A percentile compares a stretch with the other conserved stretches of the same genome.
Evolutionary conservation across 1,140 invertebrate genomes (phyloP).

Genomic region (Ceratitis capitata): DNA sequence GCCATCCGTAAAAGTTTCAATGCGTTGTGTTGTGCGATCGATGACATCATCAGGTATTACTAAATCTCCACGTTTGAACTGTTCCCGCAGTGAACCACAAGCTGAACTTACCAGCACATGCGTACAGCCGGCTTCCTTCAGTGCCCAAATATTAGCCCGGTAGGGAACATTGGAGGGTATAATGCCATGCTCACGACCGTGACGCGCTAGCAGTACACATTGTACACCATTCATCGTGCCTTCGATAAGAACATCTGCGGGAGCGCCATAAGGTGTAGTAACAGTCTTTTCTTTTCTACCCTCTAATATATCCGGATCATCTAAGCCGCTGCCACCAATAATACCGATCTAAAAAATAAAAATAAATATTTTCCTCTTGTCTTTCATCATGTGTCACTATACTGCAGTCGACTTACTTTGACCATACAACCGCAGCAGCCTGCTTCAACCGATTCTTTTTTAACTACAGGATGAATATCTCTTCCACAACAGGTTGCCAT

Average conservation of each 20-base stretch:
- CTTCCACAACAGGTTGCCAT: neutral
- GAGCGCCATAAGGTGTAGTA: conserved; percentile 82
- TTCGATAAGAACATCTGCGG: conserved; percentile 80
- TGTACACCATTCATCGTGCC: conserved; percentile 79
- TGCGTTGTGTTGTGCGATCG: conserved; percentile 79
- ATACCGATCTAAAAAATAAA: conserved; percentile 79
- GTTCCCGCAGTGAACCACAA: conserved; percentile 83
- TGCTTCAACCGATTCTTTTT: too few relatives aligned
- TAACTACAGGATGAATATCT: neutral
- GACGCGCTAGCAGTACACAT: conserved; percentile 85
- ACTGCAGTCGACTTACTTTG: neutral
- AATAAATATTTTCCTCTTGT: neutral
- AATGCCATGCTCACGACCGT: conserved; percentile 83
- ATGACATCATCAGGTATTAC: conserved; percentile 92
- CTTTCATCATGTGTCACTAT: neutral
- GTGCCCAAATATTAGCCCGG: conserved; percentile 92
- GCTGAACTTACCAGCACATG: conserved; percentile 78
- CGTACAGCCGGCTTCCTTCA: conserved; percentile 86
- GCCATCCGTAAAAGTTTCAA: conserved; percentile 89
- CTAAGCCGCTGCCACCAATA: conserved; percentile 91
- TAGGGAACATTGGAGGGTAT: conserved; percentile 84
- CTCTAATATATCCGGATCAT: conserved; percentile 82
- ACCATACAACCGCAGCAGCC: neutral
- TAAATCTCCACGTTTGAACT: conserved; percentile 86
- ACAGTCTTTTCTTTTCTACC: conserved; percentile 71